Base-by-base conservation (phyloP, 2,888 invertebrate species). In the Mythimna vitellina region DNA sequence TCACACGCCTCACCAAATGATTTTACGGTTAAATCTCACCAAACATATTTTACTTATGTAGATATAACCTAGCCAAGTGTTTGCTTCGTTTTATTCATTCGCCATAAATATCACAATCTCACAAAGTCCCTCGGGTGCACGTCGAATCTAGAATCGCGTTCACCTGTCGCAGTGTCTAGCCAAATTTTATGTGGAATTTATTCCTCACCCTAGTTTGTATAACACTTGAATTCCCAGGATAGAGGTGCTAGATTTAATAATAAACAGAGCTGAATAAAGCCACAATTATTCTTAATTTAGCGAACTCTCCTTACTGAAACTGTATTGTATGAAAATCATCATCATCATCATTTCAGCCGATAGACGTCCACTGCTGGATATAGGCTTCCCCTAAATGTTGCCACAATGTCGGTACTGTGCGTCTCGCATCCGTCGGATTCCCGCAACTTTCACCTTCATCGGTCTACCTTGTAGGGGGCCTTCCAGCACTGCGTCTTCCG, bases 111-210 rank as follows among this genome's bases (percentile, higher is more conserved):
- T 67, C 66, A 61, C 57, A 67, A 78, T 68, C 67, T 72, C 54
- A 46, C 29, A 54, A 53, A 82, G 54, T 58, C 68, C 68, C 80
- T n/a, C 20, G 53, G 60, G 83, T 42, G 35, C 51, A 22, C 58
- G 51, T 38, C 63, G 83, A 66, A 82, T 65, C 56, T 66, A 65
- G 69, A 80, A 79, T 80, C 73, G 22, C 51, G 79, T 63, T 69
- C 73, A 73, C 80, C 73, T 78, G 80, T 73, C 80, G 56, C 65
- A 71, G 57, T 82, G 79, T 82, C 68, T 82, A 82, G 73, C 67
- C 80, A 78, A 79, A 79, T 80, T 80, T 79, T 60, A 73, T 69
- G 38, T 56, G 46, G 22, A 72, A 78, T 78, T 78, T 73, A 79
- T 73, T 78, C 46, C 68, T 46, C 56, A 56, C 35, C 20, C 54